These are phyloP conservation scores for Akabosia matsudoensis DNA, from an alignment of 1,140 invertebrate genomes.

Conservation along the genomic window DNA sequence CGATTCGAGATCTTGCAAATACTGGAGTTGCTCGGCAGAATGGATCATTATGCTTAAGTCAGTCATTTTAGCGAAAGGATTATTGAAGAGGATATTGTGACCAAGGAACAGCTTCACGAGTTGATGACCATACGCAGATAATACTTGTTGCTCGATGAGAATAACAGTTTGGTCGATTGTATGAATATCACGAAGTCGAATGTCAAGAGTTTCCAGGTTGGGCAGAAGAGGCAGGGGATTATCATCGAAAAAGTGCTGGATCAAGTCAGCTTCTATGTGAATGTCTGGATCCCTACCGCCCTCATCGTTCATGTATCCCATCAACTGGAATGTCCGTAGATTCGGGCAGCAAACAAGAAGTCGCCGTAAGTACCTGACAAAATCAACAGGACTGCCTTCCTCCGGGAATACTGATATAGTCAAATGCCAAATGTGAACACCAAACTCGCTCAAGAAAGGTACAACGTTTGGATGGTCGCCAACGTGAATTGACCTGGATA, in stretches of 20 bases:
- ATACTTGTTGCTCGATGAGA: background rate
- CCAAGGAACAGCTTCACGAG: background rate
- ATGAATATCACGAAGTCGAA: background rate
- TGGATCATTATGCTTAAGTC: background rate
- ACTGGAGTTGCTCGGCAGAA: background rate
- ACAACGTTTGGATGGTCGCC: background rate
- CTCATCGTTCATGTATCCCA: background rate
- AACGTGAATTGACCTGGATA: background rate
- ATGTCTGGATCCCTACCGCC: background rate
- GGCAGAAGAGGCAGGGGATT: background rate
- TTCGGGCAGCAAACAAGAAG: background rate
- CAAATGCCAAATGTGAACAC: background rate
- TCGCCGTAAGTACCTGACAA: background rate
- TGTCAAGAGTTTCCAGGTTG: background rate
- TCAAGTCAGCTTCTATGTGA: background rate
- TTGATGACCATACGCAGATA: background rate
- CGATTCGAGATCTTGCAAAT: background rate
- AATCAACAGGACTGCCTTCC: background rate
- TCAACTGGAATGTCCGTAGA: background rate
- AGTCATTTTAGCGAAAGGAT: background rate
- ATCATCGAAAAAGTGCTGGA: background rate
- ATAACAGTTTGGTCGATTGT: background rate
- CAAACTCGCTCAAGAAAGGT: background rate
- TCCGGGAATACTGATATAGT: background rate
- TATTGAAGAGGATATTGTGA: background rate